These are phyloP conservation scores for Uloborus plumipes DNA, from an alignment of 2,888 invertebrate species.

Conservation along the genomic window DNA sequence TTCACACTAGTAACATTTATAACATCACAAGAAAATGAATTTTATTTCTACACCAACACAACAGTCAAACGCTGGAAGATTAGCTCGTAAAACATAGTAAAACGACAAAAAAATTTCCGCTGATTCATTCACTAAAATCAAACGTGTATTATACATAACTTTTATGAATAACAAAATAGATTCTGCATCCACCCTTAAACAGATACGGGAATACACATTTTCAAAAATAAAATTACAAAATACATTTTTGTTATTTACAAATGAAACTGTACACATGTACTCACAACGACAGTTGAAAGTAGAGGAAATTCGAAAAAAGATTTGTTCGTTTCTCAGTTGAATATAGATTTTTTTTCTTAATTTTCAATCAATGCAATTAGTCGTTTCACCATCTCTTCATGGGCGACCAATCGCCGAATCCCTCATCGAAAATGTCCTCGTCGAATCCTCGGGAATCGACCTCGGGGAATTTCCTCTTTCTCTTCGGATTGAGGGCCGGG, in stretches of 20 bases:
- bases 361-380: neutral
- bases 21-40: too few species aligned
- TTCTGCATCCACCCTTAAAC: too few species aligned
- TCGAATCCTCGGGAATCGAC: slow-evolving; percentile 68
- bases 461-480: slow-evolving; percentile 67
- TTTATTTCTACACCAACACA: too few species aligned
- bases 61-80: too few species aligned
- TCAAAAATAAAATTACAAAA: neutral
- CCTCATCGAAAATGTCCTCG: slow-evolving; percentile 68
- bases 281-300: slow-evolving; percentile 27
- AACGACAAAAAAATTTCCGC: too few species aligned
- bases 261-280: slow-evolving; percentile 35
- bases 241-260: slow-evolving; percentile 8
- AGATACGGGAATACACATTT: too few species aligned
- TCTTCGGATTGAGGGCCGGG: neutral
- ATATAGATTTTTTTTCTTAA: slow-evolving; percentile 8
- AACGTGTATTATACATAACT: too few species aligned
- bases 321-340: slow-evolving; percentile 20
- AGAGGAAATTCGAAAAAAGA: slow-evolving; percentile 12
- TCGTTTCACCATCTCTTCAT: slow-evolving; percentile 66
- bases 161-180: too few species aligned
- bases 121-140: too few species aligned
- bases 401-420: slow-evolving; percentile 68
- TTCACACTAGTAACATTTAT: too few species aligned
- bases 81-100: too few species aligned